Base-by-base conservation (phyloP, 2,888 invertebrate species). In the Volucella bombylans region DNA sequence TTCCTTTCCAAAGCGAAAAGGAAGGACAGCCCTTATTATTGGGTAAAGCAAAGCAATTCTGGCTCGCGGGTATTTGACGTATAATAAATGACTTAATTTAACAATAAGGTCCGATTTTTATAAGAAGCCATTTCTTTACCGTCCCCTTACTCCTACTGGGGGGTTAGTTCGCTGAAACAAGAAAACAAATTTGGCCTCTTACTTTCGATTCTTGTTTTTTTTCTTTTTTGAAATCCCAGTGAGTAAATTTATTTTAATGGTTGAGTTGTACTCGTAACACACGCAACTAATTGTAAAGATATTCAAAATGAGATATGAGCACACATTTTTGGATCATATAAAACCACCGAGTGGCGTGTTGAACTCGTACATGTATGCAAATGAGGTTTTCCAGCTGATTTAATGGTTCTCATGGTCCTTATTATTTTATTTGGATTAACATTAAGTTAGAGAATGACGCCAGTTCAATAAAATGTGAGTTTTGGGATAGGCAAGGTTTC, bases 81-180 rank as follows among this genome's bases (percentile, higher is more conserved):
- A 47, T 39, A 67, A 41, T 15, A 43, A 79, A 80, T 80, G 57
- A 18, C 67, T 80, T 15, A 50, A 64, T 54, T 62, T 18, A 64
- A 78, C 54, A 62, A 71, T 45, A 38, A 62, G 43, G 47, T 49
- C 59, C 41, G 23, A 65, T 61, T 67, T 77, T 54, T 77, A 67
- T 31, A 41, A 4, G 4, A 54, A 55, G 23, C 4, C 52, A 52
- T 72, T 73, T 31, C 31, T 31, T 31, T 31, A 31, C 31, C 6
- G 1, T 31, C 31, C 18, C 38, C 11, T n/a, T 43, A 10, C 43
- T 61, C 43, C 9, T 31, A n/a, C 0, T 12, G 8, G 45, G n/a
- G 43, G 23, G 41, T 50, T 59, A 45, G 65, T 49, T 52, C 15
- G 31, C 9, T 15, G 31, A 55, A 57, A 69, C 11, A 31, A 15